Evolutionary conservation across 2,888 invertebrate species (phyloP).

Genomic region (Hyposoter dolosus): DNA sequence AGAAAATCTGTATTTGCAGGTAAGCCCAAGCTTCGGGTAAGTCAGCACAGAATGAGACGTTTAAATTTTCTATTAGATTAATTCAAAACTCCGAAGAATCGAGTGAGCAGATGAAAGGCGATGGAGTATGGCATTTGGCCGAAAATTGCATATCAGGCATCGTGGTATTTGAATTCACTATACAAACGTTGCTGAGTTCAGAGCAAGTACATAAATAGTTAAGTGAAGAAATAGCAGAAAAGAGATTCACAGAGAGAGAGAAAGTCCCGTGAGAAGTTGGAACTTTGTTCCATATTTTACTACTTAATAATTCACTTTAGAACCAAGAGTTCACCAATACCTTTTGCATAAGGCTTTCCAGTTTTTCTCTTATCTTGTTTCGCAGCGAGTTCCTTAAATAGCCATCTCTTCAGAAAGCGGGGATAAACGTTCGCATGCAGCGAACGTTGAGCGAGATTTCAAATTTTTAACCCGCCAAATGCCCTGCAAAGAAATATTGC

Average conservation of each 20-base stretch:
- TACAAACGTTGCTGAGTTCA: slow-evolving; percentile 7
- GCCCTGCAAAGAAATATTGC: too few relatives aligned
- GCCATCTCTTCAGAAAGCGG: slow-evolving; percentile 18
- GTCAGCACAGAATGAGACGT: background rate
- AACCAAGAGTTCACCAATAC: slow-evolving; percentile 61
- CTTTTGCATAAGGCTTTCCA: slow-evolving; percentile 54
- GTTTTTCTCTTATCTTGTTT: slow-evolving; percentile 19
- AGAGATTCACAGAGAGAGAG: background rate
- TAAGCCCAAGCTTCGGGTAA: background rate
- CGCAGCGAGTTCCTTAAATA: slow-evolving; percentile 8
- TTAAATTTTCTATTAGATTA: background rate
- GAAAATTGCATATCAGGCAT: slow-evolving; percentile 32
- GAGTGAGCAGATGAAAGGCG: background rate
- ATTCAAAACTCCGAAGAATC: background rate
- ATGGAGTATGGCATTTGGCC: slow-evolving; percentile 13
- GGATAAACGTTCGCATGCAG: background rate
- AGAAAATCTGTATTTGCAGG: background rate
- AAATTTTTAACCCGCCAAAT: background rate
- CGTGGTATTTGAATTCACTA: slow-evolving; percentile 29
- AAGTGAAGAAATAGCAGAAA: slow-evolving; percentile 3
- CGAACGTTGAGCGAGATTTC: background rate
- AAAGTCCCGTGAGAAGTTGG: slow-evolving; percentile 40
- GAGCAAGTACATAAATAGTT: slow-evolving; percentile 21
- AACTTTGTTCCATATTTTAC: slow-evolving; percentile 26
- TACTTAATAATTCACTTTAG: slow-evolving; percentile 66